Evolutionary conservation across 2,797 vertebrate genomes (phyloP), one percentile per base, ranked within the genome.

Genomic region (Borostomias antarcticus): DNA sequence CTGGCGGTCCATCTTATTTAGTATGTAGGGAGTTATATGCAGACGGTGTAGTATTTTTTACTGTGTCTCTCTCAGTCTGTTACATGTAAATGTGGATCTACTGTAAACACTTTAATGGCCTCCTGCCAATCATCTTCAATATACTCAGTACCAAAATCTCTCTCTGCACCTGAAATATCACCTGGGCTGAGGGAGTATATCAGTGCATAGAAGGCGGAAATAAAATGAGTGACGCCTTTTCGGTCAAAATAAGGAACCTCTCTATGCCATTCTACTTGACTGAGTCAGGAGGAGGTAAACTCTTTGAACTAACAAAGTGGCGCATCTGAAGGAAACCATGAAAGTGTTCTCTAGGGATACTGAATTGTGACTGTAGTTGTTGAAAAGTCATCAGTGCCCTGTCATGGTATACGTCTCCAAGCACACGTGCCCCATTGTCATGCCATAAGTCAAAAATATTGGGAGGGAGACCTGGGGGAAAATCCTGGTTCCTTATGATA

Each of bases 1-100:
- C n/a, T n/a, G n/a, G n/a, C n/a, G 13, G 33, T 59, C 35, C 58
- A 59, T 59, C 32, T 25, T 59, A 7, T 59, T 37, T 43, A 59
- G 58, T 25, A 59, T 43, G 21, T 59, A 40, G 17, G 8, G 58
- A 40, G 19, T 59, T 43, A 59, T n/a, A n/a, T 59, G 57, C 26
- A 58, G 30, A 23, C 48, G 64, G 33, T 59, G 26, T 32, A 66
- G 5, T 9, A 56, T 64, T 64, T 73, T 43, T 37, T 59, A 70
- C n/a, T 64, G 43, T 60, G 53, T 62, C 32, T 21, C 69, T 75
- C 28, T 59, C 9, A 61, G 26, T 45, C 53, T 68, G 67, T 53
- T 68, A 60, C 48, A 40, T 29, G 62, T 15, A 68, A 63, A 37
- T 58, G 57, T 40, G 17, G 33, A 37, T 17, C 35, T 26, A n/a